A percentile compares a stretch with the other conserved stretches of the same genome.
phyloP scores from a whole-genome alignment of 2,888 invertebrate genomes.

The Xanthostigma xanthostigma region DNA sequence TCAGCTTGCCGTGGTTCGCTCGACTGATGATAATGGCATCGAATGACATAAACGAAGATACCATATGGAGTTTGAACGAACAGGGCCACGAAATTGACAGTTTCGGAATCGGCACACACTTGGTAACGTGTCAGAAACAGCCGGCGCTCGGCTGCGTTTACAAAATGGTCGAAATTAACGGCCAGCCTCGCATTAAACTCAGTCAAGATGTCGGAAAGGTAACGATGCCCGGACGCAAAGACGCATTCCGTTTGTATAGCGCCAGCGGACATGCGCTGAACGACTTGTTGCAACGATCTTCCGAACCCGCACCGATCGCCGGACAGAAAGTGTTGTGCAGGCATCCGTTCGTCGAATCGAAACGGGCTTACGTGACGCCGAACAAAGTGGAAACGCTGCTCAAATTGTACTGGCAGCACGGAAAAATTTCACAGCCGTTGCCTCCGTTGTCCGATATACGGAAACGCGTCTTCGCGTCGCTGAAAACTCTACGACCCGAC shows the following conservation, averaged over 20 bases:
- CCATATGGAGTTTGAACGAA: slow-evolving; percentile 89
- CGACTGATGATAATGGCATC: slow-evolving; percentile 87
- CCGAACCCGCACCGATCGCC: slow-evolving; percentile 59
- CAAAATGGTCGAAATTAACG: slow-evolving; percentile 89
- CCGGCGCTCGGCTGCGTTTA: slow-evolving; percentile 96
- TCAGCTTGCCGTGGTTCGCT: slow-evolving; percentile 70
- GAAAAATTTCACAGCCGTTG: slow-evolving; percentile 47
- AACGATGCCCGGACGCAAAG: slow-evolving; percentile 90
- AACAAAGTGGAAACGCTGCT: slow-evolving; percentile 72
- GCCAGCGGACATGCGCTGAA: slow-evolving; percentile 74
- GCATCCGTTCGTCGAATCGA: slow-evolving; percentile 94
- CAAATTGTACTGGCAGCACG: slow-evolving; percentile 74
- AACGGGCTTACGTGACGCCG: slow-evolving; percentile 87
- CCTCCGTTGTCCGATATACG: slow-evolving; percentile 64
- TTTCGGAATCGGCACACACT: slow-evolving; percentile 93
- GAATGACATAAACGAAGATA: slow-evolving; percentile 97
- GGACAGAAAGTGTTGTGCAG: slow-evolving; percentile 79
- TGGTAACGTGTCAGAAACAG: slow-evolving; percentile 96
- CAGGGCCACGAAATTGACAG: slow-evolving; percentile 92
- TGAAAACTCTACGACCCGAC: slow-evolving; percentile 72
- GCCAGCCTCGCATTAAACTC: slow-evolving; percentile 80
- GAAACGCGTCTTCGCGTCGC: slow-evolving; percentile 61
- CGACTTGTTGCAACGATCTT: slow-evolving; percentile 71
- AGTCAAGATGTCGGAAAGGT: slow-evolving; percentile 96
- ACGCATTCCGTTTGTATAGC: slow-evolving; percentile 56